Evolutionary conservation across 2,888 invertebrate species (phyloP).

Genomic region (Aleiodes alternator): DNA sequence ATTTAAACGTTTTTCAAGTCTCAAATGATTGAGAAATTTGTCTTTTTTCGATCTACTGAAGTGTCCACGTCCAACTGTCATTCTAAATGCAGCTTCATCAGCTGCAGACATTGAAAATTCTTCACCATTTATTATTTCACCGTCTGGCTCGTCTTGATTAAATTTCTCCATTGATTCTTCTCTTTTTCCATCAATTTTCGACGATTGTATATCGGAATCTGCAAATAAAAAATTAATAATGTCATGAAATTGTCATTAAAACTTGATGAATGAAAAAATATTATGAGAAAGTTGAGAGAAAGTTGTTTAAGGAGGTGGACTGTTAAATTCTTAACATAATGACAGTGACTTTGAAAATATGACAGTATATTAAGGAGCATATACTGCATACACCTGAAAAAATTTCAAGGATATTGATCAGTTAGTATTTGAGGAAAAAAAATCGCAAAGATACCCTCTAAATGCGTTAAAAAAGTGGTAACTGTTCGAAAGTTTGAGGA

Average conservation of each 20-base stretch:
- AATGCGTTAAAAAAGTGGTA: no score
- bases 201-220: constrained; percentile 58
- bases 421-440: no score
- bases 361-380: no score
- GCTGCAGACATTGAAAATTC: constrained; percentile 62
- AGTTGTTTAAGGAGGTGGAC: no score
- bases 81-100: constrained; percentile 66
- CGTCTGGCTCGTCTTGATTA: constrained; percentile 12
- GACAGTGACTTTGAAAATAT: no score
- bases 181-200: constrained; percentile 51
- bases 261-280: no score
- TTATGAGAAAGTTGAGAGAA: no score
- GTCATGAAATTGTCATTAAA: not conserved
- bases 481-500: no score
- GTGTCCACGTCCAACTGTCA: constrained; percentile 67
- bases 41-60: constrained; percentile 69
- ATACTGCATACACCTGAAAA: no score
- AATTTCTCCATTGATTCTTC: constrained; percentile 26
- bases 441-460: no score
- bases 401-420: no score
- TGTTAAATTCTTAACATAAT: no score
- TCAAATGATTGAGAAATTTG: constrained; percentile 67
- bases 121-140: constrained; percentile 50
- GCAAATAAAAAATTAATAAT: constrained; percentile 23
- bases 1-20: constrained; percentile 67